Evolutionary conservation across 2,113 vertebrate species (phyloP).

Genomic region (Lepisosteus osseus): DNA sequence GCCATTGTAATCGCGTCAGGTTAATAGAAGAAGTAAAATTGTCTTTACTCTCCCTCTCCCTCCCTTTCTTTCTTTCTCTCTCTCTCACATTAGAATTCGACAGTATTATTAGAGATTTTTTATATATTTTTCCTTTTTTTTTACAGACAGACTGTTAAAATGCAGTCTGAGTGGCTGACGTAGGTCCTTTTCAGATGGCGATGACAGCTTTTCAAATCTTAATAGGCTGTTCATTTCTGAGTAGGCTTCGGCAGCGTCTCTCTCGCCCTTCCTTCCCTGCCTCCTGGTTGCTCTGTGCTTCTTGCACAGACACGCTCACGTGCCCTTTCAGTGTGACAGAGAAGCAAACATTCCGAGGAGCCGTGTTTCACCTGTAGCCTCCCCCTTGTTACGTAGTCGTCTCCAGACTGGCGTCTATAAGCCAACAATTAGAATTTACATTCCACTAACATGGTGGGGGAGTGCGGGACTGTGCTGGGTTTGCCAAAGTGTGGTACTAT

Average conservation of each 20-base stretch:
- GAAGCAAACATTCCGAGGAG: conserved; percentile 52
- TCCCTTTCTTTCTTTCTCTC: conserved; percentile 41
- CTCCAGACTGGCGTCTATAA: conserved; percentile 41
- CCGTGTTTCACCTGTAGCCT: conserved; percentile 44
- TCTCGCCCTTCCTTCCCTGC: conserved; percentile 28
- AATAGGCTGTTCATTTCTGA: conserved; percentile 83
- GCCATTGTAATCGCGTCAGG: conserved; percentile 93
- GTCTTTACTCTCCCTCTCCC: conserved; percentile 59
- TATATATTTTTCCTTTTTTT: conserved; percentile 28
- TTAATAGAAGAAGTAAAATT: conserved; percentile 97
- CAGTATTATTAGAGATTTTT: conserved; percentile 78
- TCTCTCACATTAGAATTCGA: conserved; percentile 74
- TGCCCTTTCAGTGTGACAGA: conserved; percentile 36
- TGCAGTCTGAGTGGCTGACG: conserved; percentile 78
- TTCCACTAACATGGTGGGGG: background rate
- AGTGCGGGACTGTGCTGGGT: background rate
- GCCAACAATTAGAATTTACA: conserved; percentile 3
- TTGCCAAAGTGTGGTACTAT: background rate
- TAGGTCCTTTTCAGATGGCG: conserved; percentile 75
- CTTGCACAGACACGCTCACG: background rate
- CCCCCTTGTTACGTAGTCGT: conserved; percentile 47
- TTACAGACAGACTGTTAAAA: conserved; percentile 76
- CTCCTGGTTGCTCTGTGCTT: conserved; percentile 24
- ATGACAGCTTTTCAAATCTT: conserved; percentile 85
- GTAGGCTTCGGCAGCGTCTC: conserved; percentile 52